Base-by-base conservation (phyloP, 2,797 vertebrate genomes). In the Rhynchotus rufescens region DNA sequence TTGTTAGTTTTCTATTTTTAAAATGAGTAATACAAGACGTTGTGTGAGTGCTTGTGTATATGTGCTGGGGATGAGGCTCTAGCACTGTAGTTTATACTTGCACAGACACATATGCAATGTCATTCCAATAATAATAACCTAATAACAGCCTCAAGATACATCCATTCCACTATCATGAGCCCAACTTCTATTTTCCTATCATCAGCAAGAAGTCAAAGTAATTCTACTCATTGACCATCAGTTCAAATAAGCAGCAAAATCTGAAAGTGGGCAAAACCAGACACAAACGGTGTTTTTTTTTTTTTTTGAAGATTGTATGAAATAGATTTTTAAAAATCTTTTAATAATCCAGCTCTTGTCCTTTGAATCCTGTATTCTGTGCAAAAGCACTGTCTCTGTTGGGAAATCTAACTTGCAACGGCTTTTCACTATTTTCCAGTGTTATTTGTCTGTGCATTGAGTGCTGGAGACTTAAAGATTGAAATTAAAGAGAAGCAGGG, bases 301-400 rank as follows among this genome's bases (percentile, higher is more conserved):
- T 74, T 88, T 94, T 81, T 94, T 74, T 88, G 59, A 86, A 78
- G 84, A 76, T 6, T 73, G 40, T 73, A 67, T 87, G 90, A 78
- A 94, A 71, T 36, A 61, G 65, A 68, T 26, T 80, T 64, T 85
- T 85, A 65, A 84, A 65, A 87, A 87, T 89, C 84, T 89, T 95
- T 79, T 79, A 92, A 76, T 56, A 85, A 49, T 36, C 9, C 52
- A 76, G 52, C 30, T 93, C 85, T 86, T 86, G 81, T 67, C 71
- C 74, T 93, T 89, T 73, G 80, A 93, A 82, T 34, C 10, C 52
- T 32, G 36, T 36, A 73, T 47, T 40, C 73, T 85, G 73, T 73
- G 44, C 73, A 83, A 87, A 83, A 60, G 69, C 64, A 71, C 36
- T 20, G 21, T 12, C 12, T 90, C 88, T 68, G 60, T 60, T 77